phyloP scores from a whole-genome alignment of 2,113 vertebrate species.

The Pampusana beccarii region DNA sequence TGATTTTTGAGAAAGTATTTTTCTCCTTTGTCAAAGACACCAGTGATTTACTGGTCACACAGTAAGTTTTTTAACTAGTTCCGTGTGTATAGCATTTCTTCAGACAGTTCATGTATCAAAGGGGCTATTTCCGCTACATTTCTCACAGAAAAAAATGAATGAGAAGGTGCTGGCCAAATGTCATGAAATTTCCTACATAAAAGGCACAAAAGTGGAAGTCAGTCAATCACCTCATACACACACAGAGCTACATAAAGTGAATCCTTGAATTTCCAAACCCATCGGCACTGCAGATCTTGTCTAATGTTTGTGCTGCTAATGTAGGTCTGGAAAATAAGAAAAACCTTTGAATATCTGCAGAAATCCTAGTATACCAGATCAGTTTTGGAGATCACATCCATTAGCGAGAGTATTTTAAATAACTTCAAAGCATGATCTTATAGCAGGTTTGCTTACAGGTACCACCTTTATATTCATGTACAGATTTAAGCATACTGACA shows the following conservation, averaged over 20 bases:
- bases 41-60: conserved; percentile 17
- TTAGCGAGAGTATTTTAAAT: not conserved
- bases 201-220: not conserved
- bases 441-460: not conserved
- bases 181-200: not conserved
- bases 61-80: conserved; percentile 31
- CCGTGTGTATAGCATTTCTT: not conserved
- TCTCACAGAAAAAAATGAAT: conserved; percentile 16
- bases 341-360: not conserved
- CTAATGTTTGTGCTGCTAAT: not conserved
- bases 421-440: not conserved
- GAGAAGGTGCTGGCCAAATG: conserved; percentile 1
- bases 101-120: conserved; percentile 36
- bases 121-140: not conserved
- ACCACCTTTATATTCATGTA: not conserved
- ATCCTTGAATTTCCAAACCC: not conserved
- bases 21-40: conserved; percentile 15
- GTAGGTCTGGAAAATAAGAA: not conserved
- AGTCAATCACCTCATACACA: not conserved
- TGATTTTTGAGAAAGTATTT: conserved; percentile 29
- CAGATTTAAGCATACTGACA: not conserved
- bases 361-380: not conserved
- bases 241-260: not conserved
- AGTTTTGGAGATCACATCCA: not conserved
- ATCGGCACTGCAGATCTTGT: not conserved